Evolutionary conservation across 1,140 invertebrate genomes (phyloP), one percentile per base, ranked within the genome.

Genomic region (Panagrolaimus sp.): DNA sequence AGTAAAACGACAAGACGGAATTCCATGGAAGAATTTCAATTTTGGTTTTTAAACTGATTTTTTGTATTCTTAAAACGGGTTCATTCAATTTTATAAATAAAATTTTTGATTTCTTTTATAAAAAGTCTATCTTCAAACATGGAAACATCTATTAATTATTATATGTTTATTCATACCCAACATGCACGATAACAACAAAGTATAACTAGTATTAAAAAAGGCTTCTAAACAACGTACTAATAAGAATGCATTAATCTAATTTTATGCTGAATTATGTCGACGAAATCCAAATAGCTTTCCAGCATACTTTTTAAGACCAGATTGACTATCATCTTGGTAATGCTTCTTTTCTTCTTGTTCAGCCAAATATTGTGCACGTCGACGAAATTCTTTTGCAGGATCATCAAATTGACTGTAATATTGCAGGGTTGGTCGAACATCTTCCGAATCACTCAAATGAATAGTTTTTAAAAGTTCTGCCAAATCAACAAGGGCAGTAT

Each of bases 341-440:
- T 58, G 52, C 4, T 28, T 28, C 10, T 58, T 17, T 65, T 74
- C 73, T 58, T 72, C 70, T 48, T 74, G 64, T 63, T 82, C 70
- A 43, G 79, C 75, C 32, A 82, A 17, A 47, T 73, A 69, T 24
- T 65, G 38, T 7, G 80, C 80, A 14, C 81, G 46, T 32, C 71
- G 47, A 43, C 82, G 71, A 85, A 98, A 98, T 73, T 90, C 89
- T 74, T 88, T 89, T 44, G 98, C 86, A 8, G 95, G 95, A 88
- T 98, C 91, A 67, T 96, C 91, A 86, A 92, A 97, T 81, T 94
- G 89, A 71, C 88, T 89, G 84, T 98, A 98, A 85, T 96, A 92
- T 71, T 88, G 88, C 58, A 98, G 84, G 62, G 96, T 94, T 68
- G 93, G 90, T 71, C 96, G 87, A 0, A 98, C 93, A 87, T 98